Conservation (phyloP, 2,888 invertebrate species). For the Chymomyza caudatula region DNA sequence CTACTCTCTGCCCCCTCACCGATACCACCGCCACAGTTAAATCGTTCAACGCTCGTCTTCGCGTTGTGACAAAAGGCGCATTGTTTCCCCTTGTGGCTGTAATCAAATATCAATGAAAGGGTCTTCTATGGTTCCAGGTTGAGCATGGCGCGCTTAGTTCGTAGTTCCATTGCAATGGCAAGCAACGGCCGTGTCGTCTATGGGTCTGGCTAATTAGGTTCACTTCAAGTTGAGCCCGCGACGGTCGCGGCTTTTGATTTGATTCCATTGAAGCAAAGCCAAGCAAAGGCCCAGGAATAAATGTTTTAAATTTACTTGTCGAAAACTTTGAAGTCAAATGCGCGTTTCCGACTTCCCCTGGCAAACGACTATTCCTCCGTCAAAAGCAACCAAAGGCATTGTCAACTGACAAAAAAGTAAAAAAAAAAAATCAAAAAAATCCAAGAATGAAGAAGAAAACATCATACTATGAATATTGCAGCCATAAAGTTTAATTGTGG, state of each 20-base stretch:
- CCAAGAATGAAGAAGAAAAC: constrained; percentile 3
- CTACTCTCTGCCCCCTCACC: no score
- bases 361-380: neutral
- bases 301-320: neutral
- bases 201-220: neutral
- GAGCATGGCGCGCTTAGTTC: neutral
- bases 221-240: neutral
- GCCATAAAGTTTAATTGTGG: constrained; percentile 68
- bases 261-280: neutral
- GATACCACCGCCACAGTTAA: neutral
- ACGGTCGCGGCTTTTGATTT: neutral
- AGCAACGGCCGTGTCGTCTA: neutral
- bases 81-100: constrained; percentile 40
- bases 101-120: constrained; percentile 64
- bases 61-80: constrained; percentile 47
- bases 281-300: neutral
- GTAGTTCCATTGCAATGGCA: neutral
- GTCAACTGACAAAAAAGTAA: neutral
- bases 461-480: constrained; percentile 52
- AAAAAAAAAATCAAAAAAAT: constrained; percentile 6
- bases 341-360: neutral
- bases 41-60: neutral
- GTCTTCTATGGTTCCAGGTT: neutral
- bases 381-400: neutral
- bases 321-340: neutral